A percentile compares a stretch with the other conserved stretches of the same genome.
phyloP scores from a whole-genome alignment of 2,113 vertebrate genomes.

The Aldabrachelys gigantea region DNA sequence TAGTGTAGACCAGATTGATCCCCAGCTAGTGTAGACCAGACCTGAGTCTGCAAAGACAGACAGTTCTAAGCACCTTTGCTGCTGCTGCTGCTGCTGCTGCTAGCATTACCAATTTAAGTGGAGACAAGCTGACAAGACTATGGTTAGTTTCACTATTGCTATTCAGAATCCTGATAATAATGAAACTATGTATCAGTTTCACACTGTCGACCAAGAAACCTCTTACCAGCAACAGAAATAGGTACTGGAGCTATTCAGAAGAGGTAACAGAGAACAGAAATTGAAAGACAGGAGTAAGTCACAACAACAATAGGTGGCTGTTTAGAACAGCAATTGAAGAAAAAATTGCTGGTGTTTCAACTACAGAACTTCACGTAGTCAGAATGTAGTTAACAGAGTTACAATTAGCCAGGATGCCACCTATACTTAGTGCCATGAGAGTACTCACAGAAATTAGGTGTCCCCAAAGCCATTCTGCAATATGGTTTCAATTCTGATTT shows the following conservation, averaged over 20 bases:
- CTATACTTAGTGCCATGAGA: fast-evolving
- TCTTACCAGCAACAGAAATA: background rate
- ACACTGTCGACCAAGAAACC: background rate
- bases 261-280: background rate
- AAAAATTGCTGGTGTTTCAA: background rate
- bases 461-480: fast-evolving
- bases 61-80: background rate
- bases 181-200: background rate
- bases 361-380: background rate
- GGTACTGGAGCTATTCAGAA: background rate
- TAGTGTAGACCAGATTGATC: no score
- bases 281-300: background rate
- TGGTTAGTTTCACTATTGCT: background rate
- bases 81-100: background rate
- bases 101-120: background rate
- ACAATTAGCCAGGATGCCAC: background rate
- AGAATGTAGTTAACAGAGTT: background rate
- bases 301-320: background rate
- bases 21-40: no score
- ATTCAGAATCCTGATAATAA: background rate
- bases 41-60: background rate
- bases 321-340: background rate
- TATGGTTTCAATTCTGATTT: background rate
- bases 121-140: background rate
- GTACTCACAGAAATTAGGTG: background rate